Evolutionary conservation across 2,113 vertebrate genomes (phyloP).

Genomic region (Strigops habroptila): DNA sequence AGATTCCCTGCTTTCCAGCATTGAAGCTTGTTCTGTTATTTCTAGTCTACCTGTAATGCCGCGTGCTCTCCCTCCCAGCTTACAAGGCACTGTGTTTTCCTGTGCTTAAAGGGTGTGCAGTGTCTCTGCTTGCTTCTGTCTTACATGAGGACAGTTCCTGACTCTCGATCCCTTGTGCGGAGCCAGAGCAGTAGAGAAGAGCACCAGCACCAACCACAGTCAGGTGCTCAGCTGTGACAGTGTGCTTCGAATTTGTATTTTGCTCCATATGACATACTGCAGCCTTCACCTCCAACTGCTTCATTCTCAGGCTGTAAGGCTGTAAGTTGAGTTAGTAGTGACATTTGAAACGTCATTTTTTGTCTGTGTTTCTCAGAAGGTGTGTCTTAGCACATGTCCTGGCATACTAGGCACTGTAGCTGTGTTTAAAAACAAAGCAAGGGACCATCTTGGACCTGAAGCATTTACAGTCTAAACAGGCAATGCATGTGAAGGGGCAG

Average conservation of each 20-base stretch:
- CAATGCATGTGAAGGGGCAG: not conserved
- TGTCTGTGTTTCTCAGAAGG: not conserved
- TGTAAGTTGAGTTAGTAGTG: not conserved
- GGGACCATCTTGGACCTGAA: not conserved
- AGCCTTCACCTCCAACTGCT: not conserved
- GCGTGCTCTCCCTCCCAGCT: not conserved
- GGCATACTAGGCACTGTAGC: not conserved
- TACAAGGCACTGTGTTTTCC: not conserved
- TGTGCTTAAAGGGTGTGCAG: not conserved
- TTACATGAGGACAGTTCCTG: not conserved
- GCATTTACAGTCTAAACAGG: not conserved
- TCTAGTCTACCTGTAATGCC: not conserved
- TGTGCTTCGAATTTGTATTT: not conserved
- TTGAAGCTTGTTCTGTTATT: not conserved
- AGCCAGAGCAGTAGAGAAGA: not conserved
- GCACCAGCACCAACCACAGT: not conserved
- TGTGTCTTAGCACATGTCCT: not conserved
- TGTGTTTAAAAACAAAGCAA: not conserved
- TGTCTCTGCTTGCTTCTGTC: not conserved
- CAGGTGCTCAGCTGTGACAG: not conserved
- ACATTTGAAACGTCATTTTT: not conserved
- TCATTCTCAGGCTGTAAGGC: not conserved
- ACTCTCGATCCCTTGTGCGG: not conserved
- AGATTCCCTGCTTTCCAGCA: not conserved
- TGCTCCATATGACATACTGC: not conserved